Percentiles rank a stretch among this genome's conserved stretches.
These are phyloP conservation scores for Plagodis pulveraria DNA, from an alignment of 2,888 invertebrate genomes.

Conservation along the genomic window DNA sequence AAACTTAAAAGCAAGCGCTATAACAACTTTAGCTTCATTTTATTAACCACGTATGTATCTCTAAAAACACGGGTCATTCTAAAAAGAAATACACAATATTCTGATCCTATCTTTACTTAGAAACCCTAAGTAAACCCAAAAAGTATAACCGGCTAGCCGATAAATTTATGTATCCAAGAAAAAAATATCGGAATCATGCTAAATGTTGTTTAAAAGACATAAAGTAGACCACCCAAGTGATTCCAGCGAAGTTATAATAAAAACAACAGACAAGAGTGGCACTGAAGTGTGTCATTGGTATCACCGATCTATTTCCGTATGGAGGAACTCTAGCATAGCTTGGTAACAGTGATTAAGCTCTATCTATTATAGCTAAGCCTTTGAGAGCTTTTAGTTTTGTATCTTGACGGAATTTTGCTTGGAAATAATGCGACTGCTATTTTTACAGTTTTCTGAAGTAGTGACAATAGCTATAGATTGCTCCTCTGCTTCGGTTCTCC, in stretches of 20 bases:
- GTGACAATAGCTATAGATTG: too few relatives aligned
- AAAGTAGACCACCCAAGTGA: constrained; percentile 66
- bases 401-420: too few relatives aligned
- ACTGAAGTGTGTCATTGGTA: constrained; percentile 76
- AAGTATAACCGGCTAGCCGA: background rate
- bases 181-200: constrained; percentile 10
- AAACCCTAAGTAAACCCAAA: background rate
- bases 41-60: too few relatives aligned
- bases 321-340: constrained; percentile 13
- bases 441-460: too few relatives aligned
- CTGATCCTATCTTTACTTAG: background rate
- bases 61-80: too few relatives aligned
- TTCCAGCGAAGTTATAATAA: constrained; percentile 57
- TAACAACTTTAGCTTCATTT: too few relatives aligned
- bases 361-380: background rate
- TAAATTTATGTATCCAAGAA: background rate
- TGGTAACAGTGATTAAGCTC: constrained; percentile 14
- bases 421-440: too few relatives aligned
- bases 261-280: constrained; percentile 52
- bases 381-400: too few relatives aligned
- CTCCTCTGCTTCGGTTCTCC: too few relatives aligned
- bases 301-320: constrained; percentile 67
- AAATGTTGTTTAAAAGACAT: constrained; percentile 44
- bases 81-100: too few relatives aligned
- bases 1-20: too few relatives aligned